phyloP scores from a whole-genome alignment of 2,113 vertebrate genomes.

The Hystrix cristata region DNA sequence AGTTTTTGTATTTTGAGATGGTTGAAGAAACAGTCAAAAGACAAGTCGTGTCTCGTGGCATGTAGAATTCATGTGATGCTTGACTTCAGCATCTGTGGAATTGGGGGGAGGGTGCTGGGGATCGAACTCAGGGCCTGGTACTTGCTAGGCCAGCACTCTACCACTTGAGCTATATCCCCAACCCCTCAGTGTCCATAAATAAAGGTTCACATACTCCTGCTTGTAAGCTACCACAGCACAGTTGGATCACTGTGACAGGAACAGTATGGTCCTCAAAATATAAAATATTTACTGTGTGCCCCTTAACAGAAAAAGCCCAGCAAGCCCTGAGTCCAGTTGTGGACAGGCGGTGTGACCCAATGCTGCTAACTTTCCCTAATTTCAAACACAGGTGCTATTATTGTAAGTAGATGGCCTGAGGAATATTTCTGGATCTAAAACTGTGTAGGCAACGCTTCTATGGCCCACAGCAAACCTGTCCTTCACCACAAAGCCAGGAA shows the following conservation, averaged over 20 bases:
- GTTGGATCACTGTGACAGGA: neutral
- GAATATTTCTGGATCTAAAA: neutral
- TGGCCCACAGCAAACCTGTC: neutral
- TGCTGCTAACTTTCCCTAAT: neutral
- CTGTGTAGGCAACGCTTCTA: neutral
- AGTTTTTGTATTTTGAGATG: neutral
- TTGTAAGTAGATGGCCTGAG: neutral
- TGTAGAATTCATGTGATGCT: neutral
- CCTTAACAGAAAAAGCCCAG: neutral
- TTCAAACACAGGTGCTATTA: neutral
- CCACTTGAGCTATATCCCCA: too few relatives aligned
- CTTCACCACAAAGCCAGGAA: neutral
- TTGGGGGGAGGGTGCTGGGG: too few relatives aligned
- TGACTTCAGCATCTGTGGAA: neutral
- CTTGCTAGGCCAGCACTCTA: too few relatives aligned
- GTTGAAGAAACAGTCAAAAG: conserved; percentile 17
- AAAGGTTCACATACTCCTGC: neutral
- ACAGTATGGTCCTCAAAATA: neutral
- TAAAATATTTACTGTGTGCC: neutral
- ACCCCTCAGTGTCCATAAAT: too few relatives aligned
- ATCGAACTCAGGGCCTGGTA: too few relatives aligned
- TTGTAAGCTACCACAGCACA: neutral
- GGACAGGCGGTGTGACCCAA: neutral
- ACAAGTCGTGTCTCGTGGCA: neutral
- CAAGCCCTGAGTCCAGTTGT: neutral